Evolutionary conservation across 2,113 vertebrate species (phyloP).

Genomic region (Indri indri): DNA sequence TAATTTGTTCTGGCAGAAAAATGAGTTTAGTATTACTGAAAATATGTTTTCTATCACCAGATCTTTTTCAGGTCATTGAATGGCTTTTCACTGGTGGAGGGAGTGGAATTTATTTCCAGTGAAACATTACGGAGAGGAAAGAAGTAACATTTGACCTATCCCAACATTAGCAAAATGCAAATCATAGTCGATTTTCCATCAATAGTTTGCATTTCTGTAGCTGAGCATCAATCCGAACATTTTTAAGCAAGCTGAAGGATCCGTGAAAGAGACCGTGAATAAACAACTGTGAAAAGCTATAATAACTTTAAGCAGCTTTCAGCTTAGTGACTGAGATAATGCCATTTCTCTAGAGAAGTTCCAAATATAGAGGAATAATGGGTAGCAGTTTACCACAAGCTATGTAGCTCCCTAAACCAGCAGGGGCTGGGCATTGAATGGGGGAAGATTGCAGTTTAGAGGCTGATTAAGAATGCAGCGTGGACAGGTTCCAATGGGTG

Average conservation of each 20-base stretch:
- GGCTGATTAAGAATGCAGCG: neutral
- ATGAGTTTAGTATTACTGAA: constrained; percentile 68
- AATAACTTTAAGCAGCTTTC: constrained; percentile 38
- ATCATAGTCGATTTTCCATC: constrained; percentile 69
- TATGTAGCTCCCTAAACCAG: neutral
- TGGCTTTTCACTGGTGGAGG: constrained; percentile 47
- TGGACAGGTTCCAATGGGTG: neutral
- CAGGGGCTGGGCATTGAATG: neutral
- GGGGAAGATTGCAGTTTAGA: neutral
- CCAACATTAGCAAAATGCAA: constrained; percentile 74
- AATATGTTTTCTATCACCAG: constrained; percentile 68
- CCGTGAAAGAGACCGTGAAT: constrained; percentile 30
- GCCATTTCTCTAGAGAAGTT: constrained; percentile 61
- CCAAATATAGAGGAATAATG: constrained; percentile 46
- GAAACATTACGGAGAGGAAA: constrained; percentile 1
- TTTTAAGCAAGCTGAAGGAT: neutral
- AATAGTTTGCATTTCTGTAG: constrained; percentile 30
- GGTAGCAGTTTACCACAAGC: constrained; percentile 48
- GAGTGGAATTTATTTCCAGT: constrained; percentile 43
- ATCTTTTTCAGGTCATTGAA: constrained; percentile 66
- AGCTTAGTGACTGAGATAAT: constrained; percentile 49
- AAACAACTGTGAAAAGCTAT: constrained; percentile 57
- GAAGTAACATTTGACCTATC: constrained; percentile 68
- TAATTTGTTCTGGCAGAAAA: constrained; percentile 78
- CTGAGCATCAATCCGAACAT: neutral